phyloP scores from a whole-genome alignment of 2,797 vertebrate species.

The Pseudomugil gertrudae region DNA sequence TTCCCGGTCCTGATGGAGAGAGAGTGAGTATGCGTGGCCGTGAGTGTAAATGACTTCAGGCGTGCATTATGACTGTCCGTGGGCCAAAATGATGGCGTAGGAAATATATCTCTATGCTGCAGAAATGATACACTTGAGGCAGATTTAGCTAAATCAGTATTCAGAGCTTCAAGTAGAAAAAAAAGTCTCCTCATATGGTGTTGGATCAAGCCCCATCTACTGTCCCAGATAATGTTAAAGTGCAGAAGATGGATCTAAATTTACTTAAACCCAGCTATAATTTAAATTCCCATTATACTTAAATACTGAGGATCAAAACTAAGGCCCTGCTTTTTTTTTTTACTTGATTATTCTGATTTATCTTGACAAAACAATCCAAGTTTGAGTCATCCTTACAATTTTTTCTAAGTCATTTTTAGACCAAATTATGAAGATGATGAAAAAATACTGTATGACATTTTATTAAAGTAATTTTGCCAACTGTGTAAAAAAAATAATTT shows the following conservation, averaged over 20 bases:
- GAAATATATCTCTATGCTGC: constrained; percentile 37
- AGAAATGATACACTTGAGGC: constrained; percentile 37
- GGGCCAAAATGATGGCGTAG: constrained; percentile 34
- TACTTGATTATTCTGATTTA: neutral
- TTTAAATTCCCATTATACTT: constrained; percentile 33
- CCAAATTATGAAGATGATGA: neutral
- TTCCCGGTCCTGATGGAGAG: constrained; percentile 92
- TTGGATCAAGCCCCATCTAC: constrained; percentile 24
- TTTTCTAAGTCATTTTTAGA: neutral
- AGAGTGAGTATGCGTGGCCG: constrained; percentile 87
- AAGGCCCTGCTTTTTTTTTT: neutral
- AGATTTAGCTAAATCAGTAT: constrained; percentile 40
- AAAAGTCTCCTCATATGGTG: constrained; percentile 31
- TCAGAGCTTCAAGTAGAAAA: constrained; percentile 30
- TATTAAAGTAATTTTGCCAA: constrained; percentile 7
- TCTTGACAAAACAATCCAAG: neutral
- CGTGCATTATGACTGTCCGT: constrained; percentile 24
- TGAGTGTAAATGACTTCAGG: constrained; percentile 20
- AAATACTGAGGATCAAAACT: constrained; percentile 10
- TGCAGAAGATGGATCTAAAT: constrained; percentile 51
- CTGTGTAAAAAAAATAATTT: too few species aligned
- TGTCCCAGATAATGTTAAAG: constrained; percentile 31
- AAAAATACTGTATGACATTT: neutral
- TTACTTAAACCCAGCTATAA: constrained; percentile 38
- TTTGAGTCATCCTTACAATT: neutral